A percentile compares a stretch with the other conserved stretches of the same genome.
These are phyloP conservation scores for Protosalanx chinensis DNA, from an alignment of 2,797 vertebrate species.

Conservation along the genomic window DNA sequence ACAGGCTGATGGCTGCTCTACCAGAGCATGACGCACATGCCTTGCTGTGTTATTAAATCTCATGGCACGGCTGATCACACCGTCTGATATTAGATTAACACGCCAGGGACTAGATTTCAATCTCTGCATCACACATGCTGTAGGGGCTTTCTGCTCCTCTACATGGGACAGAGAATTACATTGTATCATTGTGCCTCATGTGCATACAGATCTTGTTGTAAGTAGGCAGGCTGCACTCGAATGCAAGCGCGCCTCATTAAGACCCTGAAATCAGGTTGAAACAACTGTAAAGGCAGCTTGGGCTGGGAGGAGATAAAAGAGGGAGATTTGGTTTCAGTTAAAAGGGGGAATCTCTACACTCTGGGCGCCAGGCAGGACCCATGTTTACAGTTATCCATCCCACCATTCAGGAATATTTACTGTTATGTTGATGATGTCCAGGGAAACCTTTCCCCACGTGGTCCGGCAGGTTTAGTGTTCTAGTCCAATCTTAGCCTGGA, in stretches of 20 bases:
- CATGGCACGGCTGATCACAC: slow-evolving; percentile 51
- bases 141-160: no score
- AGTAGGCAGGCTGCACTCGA: neutral
- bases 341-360: neutral
- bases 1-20: slow-evolving; percentile 57
- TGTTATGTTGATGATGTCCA: slow-evolving; percentile 6
- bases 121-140: slow-evolving; percentile 17
- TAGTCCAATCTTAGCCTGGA: slow-evolving; percentile 31
- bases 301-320: neutral
- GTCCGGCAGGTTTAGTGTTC: slow-evolving; percentile 28
- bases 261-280: neutral
- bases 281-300: neutral
- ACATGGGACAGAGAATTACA: no score
- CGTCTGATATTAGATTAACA: slow-evolving; percentile 49
- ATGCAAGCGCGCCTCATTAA: no score
- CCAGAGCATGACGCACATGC: slow-evolving; percentile 58
- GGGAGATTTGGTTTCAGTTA: neutral
- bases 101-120: slow-evolving; percentile 53
- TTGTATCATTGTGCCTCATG: no score
- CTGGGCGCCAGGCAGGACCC: neutral
- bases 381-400: slow-evolving; percentile 1
- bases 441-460: slow-evolving; percentile 27
- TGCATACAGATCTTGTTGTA: no score
- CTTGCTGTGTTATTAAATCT: slow-evolving; percentile 61
- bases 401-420: neutral